A percentile compares a stretch with the other conserved stretches of the same genome.
These are phyloP conservation scores for Pseudomyrmex flavicornis DNA, from an alignment of 1,140 invertebrate species.

Conservation along the genomic window DNA sequence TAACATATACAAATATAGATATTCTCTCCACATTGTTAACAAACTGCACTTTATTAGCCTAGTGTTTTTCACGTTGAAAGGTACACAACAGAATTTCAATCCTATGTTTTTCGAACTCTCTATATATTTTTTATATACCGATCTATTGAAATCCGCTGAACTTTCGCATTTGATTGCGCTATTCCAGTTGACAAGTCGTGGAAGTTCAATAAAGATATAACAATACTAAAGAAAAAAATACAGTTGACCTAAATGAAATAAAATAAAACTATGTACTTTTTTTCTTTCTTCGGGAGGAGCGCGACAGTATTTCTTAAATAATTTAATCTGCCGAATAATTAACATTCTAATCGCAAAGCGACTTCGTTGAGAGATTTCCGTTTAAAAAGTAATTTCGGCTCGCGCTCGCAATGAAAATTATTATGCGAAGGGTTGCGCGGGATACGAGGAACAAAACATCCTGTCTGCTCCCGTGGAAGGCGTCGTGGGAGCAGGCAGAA, in stretches of 20 bases:
- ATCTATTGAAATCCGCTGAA: neutral
- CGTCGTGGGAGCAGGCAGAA: constrained; percentile 48
- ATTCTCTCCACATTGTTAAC: neutral
- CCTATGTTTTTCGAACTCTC: neutral
- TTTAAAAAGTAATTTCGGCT: constrained; percentile 77
- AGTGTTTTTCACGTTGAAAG: constrained; percentile 6
- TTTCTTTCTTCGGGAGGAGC: too few relatives aligned
- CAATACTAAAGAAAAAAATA: neutral
- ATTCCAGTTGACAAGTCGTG: neutral
- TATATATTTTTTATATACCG: neutral
- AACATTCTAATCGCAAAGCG: constrained; percentile 75
- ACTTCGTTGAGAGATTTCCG: constrained; percentile 22
- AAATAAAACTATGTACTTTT: neutral
- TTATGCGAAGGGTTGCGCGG: constrained; percentile 58
- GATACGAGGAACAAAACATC: constrained; percentile 57
- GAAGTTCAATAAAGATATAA: neutral
- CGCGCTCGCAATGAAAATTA: constrained; percentile 71
- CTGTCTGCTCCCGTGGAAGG: neutral
- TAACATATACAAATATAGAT: constrained; percentile 1
- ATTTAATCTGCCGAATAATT: constrained; percentile 73
- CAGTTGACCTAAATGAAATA: neutral
- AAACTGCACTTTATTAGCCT: constrained; percentile 39
- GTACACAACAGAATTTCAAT: constrained; percentile 20
- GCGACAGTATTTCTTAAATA: neutral
- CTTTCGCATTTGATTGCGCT: neutral